phyloP scores from a whole-genome alignment of 2,113 vertebrate genomes.

The Marmota monax region DNA sequence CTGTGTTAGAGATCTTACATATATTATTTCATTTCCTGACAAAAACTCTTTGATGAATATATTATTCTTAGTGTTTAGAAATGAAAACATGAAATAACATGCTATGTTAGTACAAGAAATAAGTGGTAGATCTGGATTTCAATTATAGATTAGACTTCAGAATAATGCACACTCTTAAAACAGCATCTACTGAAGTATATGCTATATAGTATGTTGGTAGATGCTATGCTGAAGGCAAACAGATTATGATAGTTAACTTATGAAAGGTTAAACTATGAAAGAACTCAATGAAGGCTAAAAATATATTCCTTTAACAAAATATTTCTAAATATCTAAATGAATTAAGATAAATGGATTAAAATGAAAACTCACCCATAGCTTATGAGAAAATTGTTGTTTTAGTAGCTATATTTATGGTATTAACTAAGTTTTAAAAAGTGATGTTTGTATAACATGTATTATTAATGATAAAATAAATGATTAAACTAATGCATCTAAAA shows the following conservation, averaged over 20 bases:
- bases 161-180: constrained; percentile 13
- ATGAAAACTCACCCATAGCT: background rate
- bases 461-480: constrained; percentile 19
- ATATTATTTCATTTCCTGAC: background rate
- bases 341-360: background rate
- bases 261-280: background rate
- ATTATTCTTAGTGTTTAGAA: background rate
- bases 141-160: background rate
- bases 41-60: background rate
- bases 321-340: constrained; percentile 38
- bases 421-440: background rate
- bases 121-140: background rate
- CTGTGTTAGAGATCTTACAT: background rate
- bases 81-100: background rate
- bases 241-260: background rate
- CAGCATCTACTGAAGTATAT: background rate
- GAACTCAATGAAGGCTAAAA: constrained; percentile 1
- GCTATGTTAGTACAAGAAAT: background rate
- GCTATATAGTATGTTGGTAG: background rate
- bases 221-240: background rate
- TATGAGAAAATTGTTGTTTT: background rate
- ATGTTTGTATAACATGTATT: background rate
- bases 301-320: background rate
- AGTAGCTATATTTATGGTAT: background rate
- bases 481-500: constrained; percentile 8